A percentile compares a stretch with the other conserved stretches of the same genome.
Conservation (phyloP, 2,888 invertebrate species). For the Lordiphosa fenestrarum region DNA sequence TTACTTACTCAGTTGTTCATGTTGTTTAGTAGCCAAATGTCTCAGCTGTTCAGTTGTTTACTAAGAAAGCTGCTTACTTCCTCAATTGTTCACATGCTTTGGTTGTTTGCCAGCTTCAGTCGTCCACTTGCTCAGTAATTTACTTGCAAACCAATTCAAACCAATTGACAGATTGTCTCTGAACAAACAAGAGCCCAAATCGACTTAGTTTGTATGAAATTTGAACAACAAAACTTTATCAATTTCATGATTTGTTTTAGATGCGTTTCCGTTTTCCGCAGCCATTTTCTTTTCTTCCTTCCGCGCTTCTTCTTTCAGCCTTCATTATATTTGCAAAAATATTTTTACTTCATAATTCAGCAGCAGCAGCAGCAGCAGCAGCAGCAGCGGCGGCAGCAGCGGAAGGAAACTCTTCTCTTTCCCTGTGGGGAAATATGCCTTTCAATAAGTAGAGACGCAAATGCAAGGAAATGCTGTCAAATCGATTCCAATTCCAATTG, state of each 20-base stretch:
- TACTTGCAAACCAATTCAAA: too few relatives aligned
- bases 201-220: neutral
- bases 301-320: slow-evolving; percentile 5
- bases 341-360: slow-evolving; percentile 59
- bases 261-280: neutral
- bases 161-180: too few relatives aligned
- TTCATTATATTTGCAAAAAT: slow-evolving; percentile 69
- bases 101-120: too few relatives aligned
- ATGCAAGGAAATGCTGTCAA: slow-evolving; percentile 35
- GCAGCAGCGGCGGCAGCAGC: slow-evolving; percentile 28
- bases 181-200: too few relatives aligned
- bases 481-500: slow-evolving; percentile 55
- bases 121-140: too few relatives aligned
- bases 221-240: slow-evolving; percentile 15
- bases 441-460: slow-evolving; percentile 37
- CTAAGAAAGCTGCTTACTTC: too few relatives aligned
- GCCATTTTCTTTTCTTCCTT: neutral
- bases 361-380: slow-evolving; percentile 1
- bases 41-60: too few relatives aligned
- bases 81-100: neutral
- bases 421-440: slow-evolving; percentile 54
- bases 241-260: slow-evolving; percentile 27
- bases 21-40: too few relatives aligned
- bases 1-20: too few relatives aligned
- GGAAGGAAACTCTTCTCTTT: slow-evolving; percentile 38